Base-by-base conservation (phyloP, 2,888 invertebrate species). In the Holacanthella duospinosa region DNA sequence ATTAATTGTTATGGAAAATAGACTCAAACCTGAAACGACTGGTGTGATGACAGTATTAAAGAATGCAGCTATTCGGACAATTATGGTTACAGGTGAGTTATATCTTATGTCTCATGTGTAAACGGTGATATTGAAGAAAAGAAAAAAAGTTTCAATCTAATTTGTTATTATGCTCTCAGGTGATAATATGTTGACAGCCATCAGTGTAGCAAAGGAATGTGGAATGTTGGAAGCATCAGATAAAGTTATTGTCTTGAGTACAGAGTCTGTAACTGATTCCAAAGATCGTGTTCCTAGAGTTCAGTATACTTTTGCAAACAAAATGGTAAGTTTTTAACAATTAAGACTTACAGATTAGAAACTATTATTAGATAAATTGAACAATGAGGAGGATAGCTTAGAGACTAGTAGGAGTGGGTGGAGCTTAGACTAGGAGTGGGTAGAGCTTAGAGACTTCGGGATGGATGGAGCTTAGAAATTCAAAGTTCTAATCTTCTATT, bases 1-100 rank as follows among this genome's bases (percentile, higher is more conserved):
- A 0, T 83, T 99, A 69, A 87, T 99, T 16, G 86, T 99, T 9
- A 83, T 99, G 80, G 97, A 99, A 77, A 99, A 99, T 78, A 83
- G 93, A 0, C 79, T 99, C 61, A 97, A 97, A 76, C 85, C 87
- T 0, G 89, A 93, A 74, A 93, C 94, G 0, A 84, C 85, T 0
- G 85, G 86, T 1, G 87, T 93, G 59, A 89, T 97, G 60, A 78
- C 83, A 9, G 84, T 85, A 57, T 79, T 97, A 59, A 87, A 85
- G 69, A 82, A 86, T 12, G 97, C 99, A 0, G 84, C 87, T 72
- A 90, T 99, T 61, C 83, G 91, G 60, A 88, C 89, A 2, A 85
- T 95, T n/a, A 99, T 99, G 97, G 91, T 97, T 4, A 99, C 97
- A 43, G 96, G 88, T 87, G 73, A 74, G 75, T 59, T 16, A 21